Evolutionary conservation across 37 sponge, comb jelly and placozoan genomes (phyloP).

Genomic region (Ephydatia muelleri): DNA sequence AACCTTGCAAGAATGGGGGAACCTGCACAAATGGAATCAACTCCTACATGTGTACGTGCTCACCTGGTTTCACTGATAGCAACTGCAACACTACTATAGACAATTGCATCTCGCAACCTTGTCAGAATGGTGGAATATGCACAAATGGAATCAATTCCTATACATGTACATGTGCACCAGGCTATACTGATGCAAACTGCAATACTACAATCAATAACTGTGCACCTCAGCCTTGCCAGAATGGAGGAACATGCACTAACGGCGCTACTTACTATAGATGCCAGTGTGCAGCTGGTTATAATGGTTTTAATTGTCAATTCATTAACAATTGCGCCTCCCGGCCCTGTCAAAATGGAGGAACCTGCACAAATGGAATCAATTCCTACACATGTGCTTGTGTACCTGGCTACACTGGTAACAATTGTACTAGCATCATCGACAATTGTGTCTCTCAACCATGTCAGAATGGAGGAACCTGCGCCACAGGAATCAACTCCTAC

Average conservation of each 20-base stretch:
- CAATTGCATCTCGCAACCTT: slow-evolving; percentile 32
- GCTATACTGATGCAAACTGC: slow-evolving; percentile 40
- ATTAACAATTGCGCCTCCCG: slow-evolving; percentile 42
- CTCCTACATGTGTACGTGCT: slow-evolving; percentile 25
- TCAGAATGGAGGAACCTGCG: too few species aligned
- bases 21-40: slow-evolving; percentile 16
- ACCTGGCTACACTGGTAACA: slow-evolving; percentile 53
- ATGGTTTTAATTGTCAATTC: slow-evolving; percentile 45
- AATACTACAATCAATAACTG: slow-evolving; percentile 31
- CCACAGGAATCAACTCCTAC: too few species aligned
- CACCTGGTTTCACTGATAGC: slow-evolving; percentile 28
- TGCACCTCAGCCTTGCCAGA: slow-evolving; percentile 14
- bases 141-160: background rate
- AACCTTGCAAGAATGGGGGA: slow-evolving; percentile 35
- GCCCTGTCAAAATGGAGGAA: slow-evolving; percentile 41
- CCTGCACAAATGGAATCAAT: slow-evolving; percentile 6
- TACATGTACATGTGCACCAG: slow-evolving; percentile 25
- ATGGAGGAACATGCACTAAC: slow-evolving; percentile 32
- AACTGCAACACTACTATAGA: slow-evolving; percentile 37
- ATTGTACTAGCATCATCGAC: too few species aligned
- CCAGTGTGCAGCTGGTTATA: slow-evolving; percentile 59
- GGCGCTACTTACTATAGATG: slow-evolving; percentile 41
- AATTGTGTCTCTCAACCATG: too few species aligned
- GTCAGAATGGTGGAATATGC: slow-evolving; percentile 25
- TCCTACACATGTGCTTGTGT: slow-evolving; percentile 41